Conservation (phyloP, 2,113 vertebrate genomes). For the Oplegnathus fasciatus region DNA sequence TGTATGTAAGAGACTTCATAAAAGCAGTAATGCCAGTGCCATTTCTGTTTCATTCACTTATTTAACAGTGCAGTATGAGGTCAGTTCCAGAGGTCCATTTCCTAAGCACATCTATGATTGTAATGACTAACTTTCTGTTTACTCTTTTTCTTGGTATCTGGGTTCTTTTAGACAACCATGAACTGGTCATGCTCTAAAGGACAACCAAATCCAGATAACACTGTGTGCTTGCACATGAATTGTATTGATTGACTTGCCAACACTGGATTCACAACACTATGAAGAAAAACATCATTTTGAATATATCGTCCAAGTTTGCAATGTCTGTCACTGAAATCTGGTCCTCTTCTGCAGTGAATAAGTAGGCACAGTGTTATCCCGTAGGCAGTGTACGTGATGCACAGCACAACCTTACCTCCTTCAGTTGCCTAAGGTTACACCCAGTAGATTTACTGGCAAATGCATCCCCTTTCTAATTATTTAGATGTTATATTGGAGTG, state of each 20-base stretch:
- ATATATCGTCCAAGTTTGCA: neutral
- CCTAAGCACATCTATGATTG: constrained; percentile 63
- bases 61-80: constrained; percentile 29
- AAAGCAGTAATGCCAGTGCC: neutral
- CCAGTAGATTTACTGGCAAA: neutral
- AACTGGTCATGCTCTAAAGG: constrained; percentile 75
- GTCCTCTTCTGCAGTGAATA: neutral
- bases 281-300: neutral
- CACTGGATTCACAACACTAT: constrained; percentile 18
- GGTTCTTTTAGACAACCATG: constrained; percentile 67
- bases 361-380: constrained; percentile 2
- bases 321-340: constrained; percentile 4
- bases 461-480: neutral
- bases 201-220: constrained; percentile 66
- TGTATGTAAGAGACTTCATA: neutral
- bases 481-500: neutral
- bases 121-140: constrained; percentile 81
- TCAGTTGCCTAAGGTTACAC: neutral
- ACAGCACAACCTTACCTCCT: neutral
- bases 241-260: constrained; percentile 35
- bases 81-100: constrained; percentile 67
- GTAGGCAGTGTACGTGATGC: neutral
- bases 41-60: constrained; percentile 24
- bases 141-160: constrained; percentile 62
- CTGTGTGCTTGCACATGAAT: constrained; percentile 49